Evolutionary conservation across 2,797 vertebrate genomes (phyloP).

Genomic region (Cryptoprocta ferox): DNA sequence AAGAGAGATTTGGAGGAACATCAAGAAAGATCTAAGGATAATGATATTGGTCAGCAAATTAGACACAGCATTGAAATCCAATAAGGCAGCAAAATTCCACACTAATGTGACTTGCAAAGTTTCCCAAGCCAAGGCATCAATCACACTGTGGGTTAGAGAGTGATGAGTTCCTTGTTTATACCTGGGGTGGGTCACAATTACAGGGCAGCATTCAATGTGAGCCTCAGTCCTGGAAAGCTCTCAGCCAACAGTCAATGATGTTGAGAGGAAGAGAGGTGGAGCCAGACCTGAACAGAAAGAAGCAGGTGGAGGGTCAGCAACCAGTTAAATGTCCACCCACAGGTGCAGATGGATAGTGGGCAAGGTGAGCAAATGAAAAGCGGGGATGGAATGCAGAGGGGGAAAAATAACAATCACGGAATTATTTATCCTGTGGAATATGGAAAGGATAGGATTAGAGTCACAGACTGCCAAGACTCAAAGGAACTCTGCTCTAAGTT

Average conservation of each 20-base stretch:
- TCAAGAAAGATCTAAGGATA: constrained; percentile 72
- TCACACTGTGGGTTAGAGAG: background rate
- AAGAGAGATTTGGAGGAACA: constrained; percentile 71
- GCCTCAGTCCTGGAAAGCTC: background rate
- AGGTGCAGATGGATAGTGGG: accelerated
- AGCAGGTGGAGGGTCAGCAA: background rate
- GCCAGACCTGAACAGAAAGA: background rate
- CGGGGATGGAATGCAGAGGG: background rate
- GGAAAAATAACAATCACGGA: background rate
- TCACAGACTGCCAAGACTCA: background rate
- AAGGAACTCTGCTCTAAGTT: background rate
- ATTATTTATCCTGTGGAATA: no score
- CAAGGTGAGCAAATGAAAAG: background rate
- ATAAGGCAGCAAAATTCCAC: constrained; percentile 3
- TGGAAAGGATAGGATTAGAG: background rate
- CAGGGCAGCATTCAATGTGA: background rate
- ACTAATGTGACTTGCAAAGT: constrained; percentile 2
- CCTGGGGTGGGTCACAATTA: background rate
- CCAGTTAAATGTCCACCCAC: background rate
- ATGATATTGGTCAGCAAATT: constrained; percentile 70
- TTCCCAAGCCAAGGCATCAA: background rate
- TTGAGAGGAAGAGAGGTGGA: background rate
- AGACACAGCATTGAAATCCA: constrained; percentile 16
- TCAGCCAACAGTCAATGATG: background rate
- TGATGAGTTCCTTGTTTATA: background rate